These are phyloP conservation scores for Samia ricini DNA, from an alignment of 1,140 invertebrate genomes.

Conservation along the genomic window DNA sequence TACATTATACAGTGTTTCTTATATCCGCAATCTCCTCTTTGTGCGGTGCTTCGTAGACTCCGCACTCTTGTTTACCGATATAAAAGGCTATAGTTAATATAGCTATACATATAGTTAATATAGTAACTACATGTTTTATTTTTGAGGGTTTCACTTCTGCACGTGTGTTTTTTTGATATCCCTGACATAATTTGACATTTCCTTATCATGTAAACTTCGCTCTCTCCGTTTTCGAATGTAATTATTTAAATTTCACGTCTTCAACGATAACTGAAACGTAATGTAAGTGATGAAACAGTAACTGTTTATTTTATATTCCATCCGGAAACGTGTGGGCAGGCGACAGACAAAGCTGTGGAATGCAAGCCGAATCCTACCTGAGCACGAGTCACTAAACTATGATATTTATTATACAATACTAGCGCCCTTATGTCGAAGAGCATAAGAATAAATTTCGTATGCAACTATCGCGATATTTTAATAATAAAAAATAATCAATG, in stretches of 20 bases:
- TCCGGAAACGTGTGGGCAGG: conserved; percentile 55
- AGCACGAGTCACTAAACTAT: conserved; percentile 14
- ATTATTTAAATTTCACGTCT: not conserved
- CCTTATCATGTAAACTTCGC: not conserved
- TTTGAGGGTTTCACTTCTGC: too few species aligned
- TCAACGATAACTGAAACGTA: not conserved
- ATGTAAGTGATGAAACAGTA: not conserved
- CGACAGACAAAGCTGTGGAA: conserved; percentile 48
- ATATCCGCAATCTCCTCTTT: too few species aligned
- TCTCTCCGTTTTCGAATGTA: not conserved
- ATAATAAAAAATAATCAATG: not conserved
- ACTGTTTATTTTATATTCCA: conserved; percentile 12
- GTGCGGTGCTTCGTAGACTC: too few species aligned
- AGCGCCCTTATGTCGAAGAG: not conserved
- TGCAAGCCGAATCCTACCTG: conserved; percentile 44
- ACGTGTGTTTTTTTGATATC: too few species aligned
- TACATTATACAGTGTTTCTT: too few species aligned
- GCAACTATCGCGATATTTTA: not conserved
- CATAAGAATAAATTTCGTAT: conserved; percentile 10
- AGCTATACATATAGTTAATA: too few species aligned
- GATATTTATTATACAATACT: conserved; percentile 8
- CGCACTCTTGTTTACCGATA: too few species aligned
- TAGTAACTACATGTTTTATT: too few species aligned
- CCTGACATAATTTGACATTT: too few species aligned
- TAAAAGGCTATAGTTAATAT: too few species aligned